Evolutionary conservation across 2,113 vertebrate genomes (phyloP).

Genomic region (Dromiciops gliroides): DNA sequence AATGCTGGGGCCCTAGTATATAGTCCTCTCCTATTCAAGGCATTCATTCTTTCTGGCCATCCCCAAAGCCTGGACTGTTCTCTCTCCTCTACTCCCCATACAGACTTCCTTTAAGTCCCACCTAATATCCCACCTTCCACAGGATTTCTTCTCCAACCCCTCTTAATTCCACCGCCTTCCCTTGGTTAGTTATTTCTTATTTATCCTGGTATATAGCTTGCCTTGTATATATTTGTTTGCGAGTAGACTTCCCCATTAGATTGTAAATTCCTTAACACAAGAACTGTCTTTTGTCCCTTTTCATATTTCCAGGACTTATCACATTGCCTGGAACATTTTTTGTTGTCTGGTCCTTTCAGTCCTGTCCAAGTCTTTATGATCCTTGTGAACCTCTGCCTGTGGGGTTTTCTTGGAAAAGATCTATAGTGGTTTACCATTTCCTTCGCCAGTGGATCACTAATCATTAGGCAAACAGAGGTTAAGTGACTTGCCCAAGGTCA

Average conservation of each 20-base stretch:
- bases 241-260: background rate
- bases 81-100: background rate
- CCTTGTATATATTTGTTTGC: background rate
- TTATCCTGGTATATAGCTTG: background rate
- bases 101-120: background rate
- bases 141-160: background rate
- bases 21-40: no score
- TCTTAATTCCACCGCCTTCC: background rate
- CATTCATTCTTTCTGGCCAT: no score
- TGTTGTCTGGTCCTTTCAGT: background rate
- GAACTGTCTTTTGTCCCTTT: background rate
- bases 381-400: background rate
- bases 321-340: background rate
- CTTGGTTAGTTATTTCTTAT: background rate
- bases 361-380: no score
- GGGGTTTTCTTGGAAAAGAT: background rate
- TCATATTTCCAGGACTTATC: background rate
- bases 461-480: no score
- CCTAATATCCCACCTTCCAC: background rate
- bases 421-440: no score
- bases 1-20: no score
- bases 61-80: no score
- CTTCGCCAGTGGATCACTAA: no score
- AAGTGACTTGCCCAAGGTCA: background rate
- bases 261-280: background rate